These are phyloP conservation scores for Drosophila lowei DNA, from an alignment of 1,140 invertebrate species.

Conservation along the genomic window DNA sequence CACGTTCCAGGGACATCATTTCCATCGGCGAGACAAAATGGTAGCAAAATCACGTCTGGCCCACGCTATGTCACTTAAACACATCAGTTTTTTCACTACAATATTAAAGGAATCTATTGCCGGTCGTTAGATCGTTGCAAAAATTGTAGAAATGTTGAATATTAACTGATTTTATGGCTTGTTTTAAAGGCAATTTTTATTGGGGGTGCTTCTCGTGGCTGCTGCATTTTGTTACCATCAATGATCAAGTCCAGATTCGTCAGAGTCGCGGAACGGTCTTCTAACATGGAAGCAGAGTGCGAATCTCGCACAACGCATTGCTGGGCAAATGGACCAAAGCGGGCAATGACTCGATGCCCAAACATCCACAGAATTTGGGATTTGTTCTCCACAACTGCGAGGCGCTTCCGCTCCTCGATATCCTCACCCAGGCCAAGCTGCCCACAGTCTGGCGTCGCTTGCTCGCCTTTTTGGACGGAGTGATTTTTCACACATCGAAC, in stretches of 20 bases:
- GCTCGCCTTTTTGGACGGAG: slow-evolving; percentile 49
- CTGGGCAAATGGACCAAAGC: slow-evolving; percentile 87
- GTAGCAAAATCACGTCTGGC: too few relatives aligned
- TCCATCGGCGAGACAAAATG: too few relatives aligned
- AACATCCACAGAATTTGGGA: slow-evolving; percentile 88
- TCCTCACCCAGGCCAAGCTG: slow-evolving; percentile 95
- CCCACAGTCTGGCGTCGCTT: slow-evolving; percentile 85
- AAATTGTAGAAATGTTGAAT: too few relatives aligned
- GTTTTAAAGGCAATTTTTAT: neutral
- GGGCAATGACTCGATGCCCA: slow-evolving; percentile 89
- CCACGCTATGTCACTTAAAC: neutral
- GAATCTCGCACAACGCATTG: slow-evolving; percentile 94
- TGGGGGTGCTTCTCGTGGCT: slow-evolving; percentile 41
- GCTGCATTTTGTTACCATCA: slow-evolving; percentile 85
- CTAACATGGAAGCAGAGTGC: too few relatives aligned
- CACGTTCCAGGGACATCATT: too few relatives aligned
- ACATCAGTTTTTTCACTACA: neutral
- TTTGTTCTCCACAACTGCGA: slow-evolving; percentile 85
- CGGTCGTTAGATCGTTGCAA: too few relatives aligned
- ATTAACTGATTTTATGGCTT: too few relatives aligned
- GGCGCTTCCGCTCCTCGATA: slow-evolving; percentile 88
- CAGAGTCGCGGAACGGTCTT: too few relatives aligned
- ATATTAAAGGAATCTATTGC: neutral
- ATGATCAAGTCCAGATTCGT: slow-evolving; percentile 93
- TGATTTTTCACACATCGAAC: too few relatives aligned